Percentiles rank a stretch among this genome's conserved stretches.
phyloP scores from a whole-genome alignment of 1,140 invertebrate species.

The Pseudomyrmex sp. region DNA sequence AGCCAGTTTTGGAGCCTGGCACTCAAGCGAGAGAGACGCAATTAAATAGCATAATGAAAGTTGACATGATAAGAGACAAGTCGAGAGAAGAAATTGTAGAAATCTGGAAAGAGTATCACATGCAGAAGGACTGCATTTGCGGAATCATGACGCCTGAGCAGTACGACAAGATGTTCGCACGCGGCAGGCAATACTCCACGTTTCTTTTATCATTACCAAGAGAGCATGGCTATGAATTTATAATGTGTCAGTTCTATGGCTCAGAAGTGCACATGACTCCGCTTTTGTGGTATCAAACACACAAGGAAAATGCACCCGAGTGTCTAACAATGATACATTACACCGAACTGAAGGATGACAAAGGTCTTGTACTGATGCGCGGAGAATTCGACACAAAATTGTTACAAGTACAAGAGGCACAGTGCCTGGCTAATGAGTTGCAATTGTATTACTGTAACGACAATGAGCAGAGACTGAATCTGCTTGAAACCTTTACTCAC shows the following conservation, averaged over 20 bases:
- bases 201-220: conserved; percentile 94
- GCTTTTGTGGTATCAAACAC: conserved; percentile 93
- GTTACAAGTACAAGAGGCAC: conserved; percentile 91
- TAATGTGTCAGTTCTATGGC: conserved; percentile 91
- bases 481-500: conserved; percentile 90
- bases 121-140: conserved; percentile 90
- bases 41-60: conserved; percentile 91
- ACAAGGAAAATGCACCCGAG: conserved; percentile 96
- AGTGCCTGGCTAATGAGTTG: conserved; percentile 93
- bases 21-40: conserved; percentile 76
- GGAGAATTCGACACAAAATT: conserved; percentile 95
- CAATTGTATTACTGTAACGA: conserved; percentile 93
- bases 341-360: conserved; percentile 91
- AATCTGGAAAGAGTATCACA: conserved; percentile 94
- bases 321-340: conserved; percentile 94
- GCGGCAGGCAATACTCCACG: conserved; percentile 87
- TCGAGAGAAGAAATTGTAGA: conserved; percentile 89
- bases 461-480: conserved; percentile 87
- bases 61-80: conserved; percentile 91
- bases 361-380: conserved; percentile 93
- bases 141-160: conserved; percentile 88
- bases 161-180: conserved; percentile 87
- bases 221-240: conserved; percentile 95
- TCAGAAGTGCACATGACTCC: conserved; percentile 95
- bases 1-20: conserved; percentile 85